Percentiles rank a stretch among this genome's conserved stretches.
Conservation (phyloP, 2,797 vertebrate species). For the Galaxias olidus region DNA sequence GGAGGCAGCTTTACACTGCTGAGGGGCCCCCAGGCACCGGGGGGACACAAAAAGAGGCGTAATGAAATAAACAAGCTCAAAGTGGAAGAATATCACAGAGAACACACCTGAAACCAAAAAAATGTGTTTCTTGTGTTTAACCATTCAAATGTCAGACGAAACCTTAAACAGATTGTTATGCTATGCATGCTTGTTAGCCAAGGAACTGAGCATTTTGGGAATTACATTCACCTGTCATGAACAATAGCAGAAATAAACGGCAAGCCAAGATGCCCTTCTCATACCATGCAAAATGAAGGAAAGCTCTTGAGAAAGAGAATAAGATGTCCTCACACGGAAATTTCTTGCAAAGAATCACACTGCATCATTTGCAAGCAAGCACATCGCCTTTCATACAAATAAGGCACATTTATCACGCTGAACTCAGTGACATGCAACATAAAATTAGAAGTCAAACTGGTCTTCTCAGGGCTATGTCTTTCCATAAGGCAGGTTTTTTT, state of each 20-base stretch:
- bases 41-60: slow-evolving; percentile 46
- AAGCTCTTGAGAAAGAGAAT: slow-evolving; percentile 27
- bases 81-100: slow-evolving; percentile 21
- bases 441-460: slow-evolving; percentile 72
- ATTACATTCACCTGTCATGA: slow-evolving; percentile 12
- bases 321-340: slow-evolving; percentile 45
- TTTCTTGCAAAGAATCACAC: slow-evolving; percentile 65
- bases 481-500: slow-evolving; percentile 59
- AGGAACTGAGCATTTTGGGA: background rate
- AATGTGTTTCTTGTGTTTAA: too few species aligned
- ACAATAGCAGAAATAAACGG: background rate
- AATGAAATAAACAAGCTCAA: slow-evolving; percentile 58
- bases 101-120: too few species aligned
- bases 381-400: slow-evolving; percentile 67
- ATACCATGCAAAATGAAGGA: slow-evolving; percentile 17
- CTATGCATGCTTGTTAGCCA: slow-evolving; percentile 6
- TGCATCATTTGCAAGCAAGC: slow-evolving; percentile 66
- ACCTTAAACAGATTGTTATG: background rate
- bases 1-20: slow-evolving; percentile 49
- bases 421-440: slow-evolving; percentile 67
- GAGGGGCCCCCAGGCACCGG: slow-evolving; percentile 49
- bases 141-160: too few species aligned
- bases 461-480: slow-evolving; percentile 72
- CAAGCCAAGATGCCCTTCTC: background rate
- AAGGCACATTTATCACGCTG: slow-evolving; percentile 62